Conservation (phyloP, 2,797 vertebrate species). For the Myripristis murdjan region DNA sequence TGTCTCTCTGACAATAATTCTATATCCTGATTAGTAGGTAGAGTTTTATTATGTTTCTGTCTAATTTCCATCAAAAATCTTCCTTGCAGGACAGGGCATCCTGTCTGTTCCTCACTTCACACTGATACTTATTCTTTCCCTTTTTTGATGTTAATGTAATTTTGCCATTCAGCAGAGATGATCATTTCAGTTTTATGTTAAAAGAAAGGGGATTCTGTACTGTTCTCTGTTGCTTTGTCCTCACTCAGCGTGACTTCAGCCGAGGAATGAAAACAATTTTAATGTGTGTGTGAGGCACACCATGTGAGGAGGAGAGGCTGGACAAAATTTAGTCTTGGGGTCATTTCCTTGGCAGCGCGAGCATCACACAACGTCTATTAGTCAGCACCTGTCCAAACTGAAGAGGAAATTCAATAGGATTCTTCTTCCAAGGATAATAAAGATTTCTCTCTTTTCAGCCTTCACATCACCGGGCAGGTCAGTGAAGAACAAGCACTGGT, state of each 20-base stretch:
- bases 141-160: no score
- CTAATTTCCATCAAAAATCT: no score
- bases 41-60: no score
- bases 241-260: slow-evolving; percentile 1
- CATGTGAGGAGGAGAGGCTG: slow-evolving; percentile 5
- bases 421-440: slow-evolving; percentile 34
- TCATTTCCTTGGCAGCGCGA: slow-evolving; percentile 7
- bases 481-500: slow-evolving; percentile 34
- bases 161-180: no score
- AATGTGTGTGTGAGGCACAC: neutral
- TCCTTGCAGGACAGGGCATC: no score
- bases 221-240: no score
- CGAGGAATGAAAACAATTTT: slow-evolving; percentile 35
- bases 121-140: no score
- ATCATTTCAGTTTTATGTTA: no score
- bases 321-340: slow-evolving; percentile 4
- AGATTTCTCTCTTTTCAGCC: slow-evolving; percentile 14
- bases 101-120: no score
- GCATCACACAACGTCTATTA: slow-evolving; percentile 25
- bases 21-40: no score
- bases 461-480: slow-evolving; percentile 35
- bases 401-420: slow-evolving; percentile 47
- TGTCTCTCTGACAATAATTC: neutral
- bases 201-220: no score
- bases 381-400: slow-evolving; percentile 60